Percentiles rank a stretch among this genome's conserved stretches.
These are phyloP conservation scores for Chrysogorgia sp. DNA, from an alignment of 92 coral and sea anemone species.

Conservation along the genomic window DNA sequence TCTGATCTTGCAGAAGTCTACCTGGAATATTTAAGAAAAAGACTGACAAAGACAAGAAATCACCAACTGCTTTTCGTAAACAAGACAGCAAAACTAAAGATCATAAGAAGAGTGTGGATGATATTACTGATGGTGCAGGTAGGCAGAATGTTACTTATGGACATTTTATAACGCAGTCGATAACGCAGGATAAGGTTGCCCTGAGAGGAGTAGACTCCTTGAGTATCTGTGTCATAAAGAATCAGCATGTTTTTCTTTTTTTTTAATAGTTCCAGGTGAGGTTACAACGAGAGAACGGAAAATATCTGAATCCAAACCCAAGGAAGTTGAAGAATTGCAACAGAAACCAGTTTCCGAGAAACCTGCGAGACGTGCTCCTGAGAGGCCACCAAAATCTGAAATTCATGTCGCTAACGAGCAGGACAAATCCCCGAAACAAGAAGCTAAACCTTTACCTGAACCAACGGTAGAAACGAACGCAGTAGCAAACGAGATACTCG, in stretches of 20 bases:
- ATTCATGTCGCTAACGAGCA: conserved; percentile 7
- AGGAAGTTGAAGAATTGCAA: conserved; percentile 15
- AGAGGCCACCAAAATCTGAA: conserved; percentile 24
- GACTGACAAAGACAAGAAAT: conserved; percentile 45
- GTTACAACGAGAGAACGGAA: conserved; percentile 9
- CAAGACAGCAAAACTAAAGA: conserved; percentile 31
- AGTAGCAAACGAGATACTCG: conserved; percentile 38
- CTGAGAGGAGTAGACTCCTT: too few relatives aligned
- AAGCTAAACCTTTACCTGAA: conserved; percentile 45
- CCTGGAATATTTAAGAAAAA: conserved; percentile 90
- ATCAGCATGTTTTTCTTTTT: neutral
- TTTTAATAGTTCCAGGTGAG: neutral
- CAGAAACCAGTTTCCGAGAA: conserved; percentile 11
- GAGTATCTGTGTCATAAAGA: too few relatives aligned
- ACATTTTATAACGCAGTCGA: too few relatives aligned
- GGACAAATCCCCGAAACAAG: conserved; percentile 30
- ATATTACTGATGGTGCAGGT: conserved; percentile 37
- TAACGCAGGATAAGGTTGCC: too few relatives aligned
- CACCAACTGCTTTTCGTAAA: conserved; percentile 40
- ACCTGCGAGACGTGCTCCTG: conserved; percentile 29
- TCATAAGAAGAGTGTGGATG: conserved; percentile 50
- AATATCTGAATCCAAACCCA: conserved; percentile 14
- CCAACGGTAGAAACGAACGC: conserved; percentile 35
- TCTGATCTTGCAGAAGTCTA: conserved; percentile 63
- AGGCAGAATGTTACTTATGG: neutral